A percentile compares a stretch with the other conserved stretches of the same genome.
Conservation (phyloP, 2,888 invertebrate genomes). For the Platycheirus albimanus region DNA sequence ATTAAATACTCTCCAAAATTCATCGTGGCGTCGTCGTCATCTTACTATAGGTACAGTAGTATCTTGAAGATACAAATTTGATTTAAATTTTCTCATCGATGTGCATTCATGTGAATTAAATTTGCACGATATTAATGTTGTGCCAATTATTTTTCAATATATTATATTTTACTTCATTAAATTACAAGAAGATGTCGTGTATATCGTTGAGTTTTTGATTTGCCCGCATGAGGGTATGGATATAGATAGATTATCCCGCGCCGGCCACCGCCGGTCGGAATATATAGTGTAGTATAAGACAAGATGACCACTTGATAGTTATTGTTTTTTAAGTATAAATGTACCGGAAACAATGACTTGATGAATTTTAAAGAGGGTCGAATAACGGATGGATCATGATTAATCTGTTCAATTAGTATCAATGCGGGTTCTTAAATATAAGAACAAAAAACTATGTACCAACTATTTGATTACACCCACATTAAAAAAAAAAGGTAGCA, state of each 20-base stretch:
- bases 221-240: conserved; percentile 59
- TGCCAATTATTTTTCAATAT: conserved; percentile 66
- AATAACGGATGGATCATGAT: neutral
- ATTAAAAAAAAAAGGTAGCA: neutral
- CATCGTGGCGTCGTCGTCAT: conserved; percentile 1
- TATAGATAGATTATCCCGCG: conserved; percentile 9
- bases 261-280: too few relatives aligned
- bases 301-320: conserved; percentile 63
- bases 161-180: conserved; percentile 7
- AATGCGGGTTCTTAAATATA: conserved; percentile 53
- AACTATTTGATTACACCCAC: conserved; percentile 26
- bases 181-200: conserved; percentile 2
- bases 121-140: conserved; percentile 62
- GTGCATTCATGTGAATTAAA: conserved; percentile 53
- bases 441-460: neutral
- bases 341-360: conserved; percentile 69
- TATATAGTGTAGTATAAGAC: conserved; percentile 12
- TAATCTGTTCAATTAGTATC: conserved; percentile 51
- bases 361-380: conserved; percentile 35
- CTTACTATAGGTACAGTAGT: neutral
- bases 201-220: neutral
- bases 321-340: conserved; percentile 65
- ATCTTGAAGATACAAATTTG: conserved; percentile 25
- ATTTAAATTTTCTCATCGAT: conserved; percentile 60
- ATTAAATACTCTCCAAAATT: conserved; percentile 39